Evolutionary conservation across 2,888 invertebrate species (phyloP).

Genomic region (Netelia fuscicornis): DNA sequence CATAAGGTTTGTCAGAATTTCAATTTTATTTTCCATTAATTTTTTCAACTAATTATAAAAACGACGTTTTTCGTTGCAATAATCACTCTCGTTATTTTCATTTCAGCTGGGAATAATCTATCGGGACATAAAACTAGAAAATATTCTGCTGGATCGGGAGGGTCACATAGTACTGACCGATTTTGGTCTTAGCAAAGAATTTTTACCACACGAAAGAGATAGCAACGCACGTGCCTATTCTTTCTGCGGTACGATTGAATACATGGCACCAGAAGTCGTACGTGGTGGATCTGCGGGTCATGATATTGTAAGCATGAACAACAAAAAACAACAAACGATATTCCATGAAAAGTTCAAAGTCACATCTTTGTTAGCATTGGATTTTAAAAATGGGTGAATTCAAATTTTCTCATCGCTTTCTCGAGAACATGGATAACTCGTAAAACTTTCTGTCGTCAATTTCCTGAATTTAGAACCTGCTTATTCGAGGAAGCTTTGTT

Average conservation of each 20-base stretch:
- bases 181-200: conserved; percentile 98
- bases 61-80: conserved; percentile 43
- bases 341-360: too few relatives aligned
- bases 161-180: conserved; percentile 99
- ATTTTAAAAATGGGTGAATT: not conserved
- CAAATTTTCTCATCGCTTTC: not conserved
- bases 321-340: not conserved
- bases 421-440: too few relatives aligned
- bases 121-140: conserved; percentile 98
- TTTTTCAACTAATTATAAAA: conserved; percentile 15
- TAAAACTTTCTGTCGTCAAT: too few relatives aligned
- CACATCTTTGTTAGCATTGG: too few relatives aligned
- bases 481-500: too few relatives aligned
- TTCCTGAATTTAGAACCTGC: too few relatives aligned
- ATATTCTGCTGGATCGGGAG: conserved; percentile 96
- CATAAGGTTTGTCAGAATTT: conserved; percentile 90
- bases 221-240: conserved; percentile 95
- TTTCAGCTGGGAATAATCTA: conserved; percentile 98
- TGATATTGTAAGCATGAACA: conserved; percentile 92
- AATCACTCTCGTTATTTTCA: conserved; percentile 62
- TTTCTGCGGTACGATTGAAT: conserved; percentile 99
- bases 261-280: conserved; percentile 96
- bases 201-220: conserved; percentile 89
- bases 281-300: conserved; percentile 95
- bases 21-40: not conserved